Conservation (phyloP, 1,140 invertebrate species). For the Chrysoperla carnea region DNA sequence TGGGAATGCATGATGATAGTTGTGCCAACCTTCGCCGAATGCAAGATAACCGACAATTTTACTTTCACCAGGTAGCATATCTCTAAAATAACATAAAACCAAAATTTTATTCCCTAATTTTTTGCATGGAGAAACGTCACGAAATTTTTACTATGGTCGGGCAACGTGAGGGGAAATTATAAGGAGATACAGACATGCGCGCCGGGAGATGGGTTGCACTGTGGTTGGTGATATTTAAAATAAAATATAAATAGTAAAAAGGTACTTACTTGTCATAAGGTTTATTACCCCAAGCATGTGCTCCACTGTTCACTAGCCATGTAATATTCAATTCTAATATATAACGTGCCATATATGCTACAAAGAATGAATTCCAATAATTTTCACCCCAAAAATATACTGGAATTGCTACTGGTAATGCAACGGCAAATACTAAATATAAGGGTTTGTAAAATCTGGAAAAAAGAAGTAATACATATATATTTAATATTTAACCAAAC, state of each 20-base stretch:
- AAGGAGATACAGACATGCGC: too few relatives aligned
- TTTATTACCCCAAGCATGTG: slow-evolving; percentile 44
- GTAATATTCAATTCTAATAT: slow-evolving; percentile 53
- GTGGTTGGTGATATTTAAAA: too few relatives aligned
- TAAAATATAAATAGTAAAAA: too few relatives aligned
- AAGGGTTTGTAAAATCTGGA: slow-evolving; percentile 49
- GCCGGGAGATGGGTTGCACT: too few relatives aligned
- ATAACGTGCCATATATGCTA: slow-evolving; percentile 46
- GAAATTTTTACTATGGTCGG: too few relatives aligned
- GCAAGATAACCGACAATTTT: slow-evolving; percentile 29
- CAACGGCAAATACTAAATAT: slow-evolving; percentile 42
- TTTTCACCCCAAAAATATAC: slow-evolving; percentile 53
- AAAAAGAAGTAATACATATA: background rate
- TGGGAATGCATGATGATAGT: slow-evolving; percentile 67
- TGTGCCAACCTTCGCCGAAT: slow-evolving; percentile 54
- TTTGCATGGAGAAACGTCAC: too few relatives aligned
- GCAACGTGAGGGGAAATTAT: too few relatives aligned
- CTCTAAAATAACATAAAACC: slow-evolving; percentile 31
- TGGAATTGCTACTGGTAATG: slow-evolving; percentile 51
- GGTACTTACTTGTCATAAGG: slow-evolving; percentile 50
- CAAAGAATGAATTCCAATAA: slow-evolving; percentile 30
- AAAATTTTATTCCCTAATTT: too few relatives aligned
- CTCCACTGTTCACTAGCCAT: slow-evolving; percentile 76
- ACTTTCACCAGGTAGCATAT: slow-evolving; percentile 34
- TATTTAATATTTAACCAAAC: too few relatives aligned